A percentile compares a stretch with the other conserved stretches of the same genome.
Evolutionary conservation across 2,797 vertebrate genomes (phyloP).

Genomic region (Lophotriccus pileatus): DNA sequence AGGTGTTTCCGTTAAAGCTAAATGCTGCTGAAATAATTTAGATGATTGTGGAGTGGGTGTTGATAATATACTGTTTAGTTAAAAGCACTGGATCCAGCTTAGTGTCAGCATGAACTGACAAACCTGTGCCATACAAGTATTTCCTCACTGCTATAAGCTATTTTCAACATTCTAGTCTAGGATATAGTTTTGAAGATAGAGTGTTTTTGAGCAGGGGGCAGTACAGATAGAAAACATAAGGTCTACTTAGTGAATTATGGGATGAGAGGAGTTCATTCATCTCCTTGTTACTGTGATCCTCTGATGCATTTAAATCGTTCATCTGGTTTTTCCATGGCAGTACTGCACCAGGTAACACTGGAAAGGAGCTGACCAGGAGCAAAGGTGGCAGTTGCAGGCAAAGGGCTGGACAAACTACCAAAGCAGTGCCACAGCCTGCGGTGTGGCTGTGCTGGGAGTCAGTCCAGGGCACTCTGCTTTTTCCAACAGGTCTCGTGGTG

Average conservation of each 20-base stretch:
- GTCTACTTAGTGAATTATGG: background rate
- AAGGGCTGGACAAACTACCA: background rate
- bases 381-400: background rate
- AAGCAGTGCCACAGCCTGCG: fast-evolving
- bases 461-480: background rate
- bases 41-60: background rate
- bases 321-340: background rate
- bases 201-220: background rate
- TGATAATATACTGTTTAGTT: background rate
- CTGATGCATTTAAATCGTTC: background rate
- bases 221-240: background rate
- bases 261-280: background rate
- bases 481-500: constrained; percentile 75
- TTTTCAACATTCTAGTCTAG: background rate
- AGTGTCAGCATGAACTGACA: background rate
- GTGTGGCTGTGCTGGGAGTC: background rate
- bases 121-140: background rate
- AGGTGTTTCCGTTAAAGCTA: background rate
- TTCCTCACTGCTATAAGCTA: background rate
- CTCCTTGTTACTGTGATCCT: background rate
- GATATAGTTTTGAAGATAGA: background rate
- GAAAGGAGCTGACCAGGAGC: background rate
- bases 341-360: background rate
- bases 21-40: background rate
- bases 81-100: background rate